Conservation (phyloP, 2,113 vertebrate species). For the Ailurus styani region DNA sequence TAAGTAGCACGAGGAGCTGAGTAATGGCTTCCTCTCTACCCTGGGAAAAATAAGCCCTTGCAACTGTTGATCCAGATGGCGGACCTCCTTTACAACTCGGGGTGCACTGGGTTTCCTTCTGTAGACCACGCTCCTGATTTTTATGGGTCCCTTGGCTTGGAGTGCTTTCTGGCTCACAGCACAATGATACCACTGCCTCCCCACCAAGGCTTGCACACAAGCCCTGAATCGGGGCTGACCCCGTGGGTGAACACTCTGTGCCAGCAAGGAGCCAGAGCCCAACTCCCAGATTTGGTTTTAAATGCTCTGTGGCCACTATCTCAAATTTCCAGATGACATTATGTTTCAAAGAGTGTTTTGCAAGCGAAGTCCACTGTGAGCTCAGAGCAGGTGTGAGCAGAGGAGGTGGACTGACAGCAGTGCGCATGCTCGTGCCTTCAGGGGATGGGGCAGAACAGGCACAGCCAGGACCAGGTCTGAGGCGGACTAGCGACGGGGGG, state of each 20-base stretch:
- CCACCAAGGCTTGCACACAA: not conserved
- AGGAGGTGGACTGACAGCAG: not conserved
- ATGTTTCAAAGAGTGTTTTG: not conserved
- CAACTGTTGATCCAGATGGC: not conserved
- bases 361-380: not conserved
- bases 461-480: not conserved
- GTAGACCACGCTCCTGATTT: not conserved
- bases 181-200: not conserved
- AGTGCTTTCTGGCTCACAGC: not conserved
- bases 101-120: not conserved
- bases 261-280: fast-evolving
- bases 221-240: not conserved
- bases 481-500: not conserved
- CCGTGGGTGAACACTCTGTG: not conserved
- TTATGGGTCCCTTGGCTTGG: not conserved
- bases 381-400: not conserved
- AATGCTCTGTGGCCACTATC: not conserved
- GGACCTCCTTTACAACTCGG: not conserved
- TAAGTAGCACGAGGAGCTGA: not conserved
- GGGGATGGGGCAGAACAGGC: not conserved
- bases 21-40: not conserved
- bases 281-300: not conserved
- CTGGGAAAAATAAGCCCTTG: not conserved
- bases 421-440: no score
- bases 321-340: not conserved